Evolutionary conservation across 2,113 vertebrate species (phyloP).

Genomic region (Anas platyrhynchos): DNA sequence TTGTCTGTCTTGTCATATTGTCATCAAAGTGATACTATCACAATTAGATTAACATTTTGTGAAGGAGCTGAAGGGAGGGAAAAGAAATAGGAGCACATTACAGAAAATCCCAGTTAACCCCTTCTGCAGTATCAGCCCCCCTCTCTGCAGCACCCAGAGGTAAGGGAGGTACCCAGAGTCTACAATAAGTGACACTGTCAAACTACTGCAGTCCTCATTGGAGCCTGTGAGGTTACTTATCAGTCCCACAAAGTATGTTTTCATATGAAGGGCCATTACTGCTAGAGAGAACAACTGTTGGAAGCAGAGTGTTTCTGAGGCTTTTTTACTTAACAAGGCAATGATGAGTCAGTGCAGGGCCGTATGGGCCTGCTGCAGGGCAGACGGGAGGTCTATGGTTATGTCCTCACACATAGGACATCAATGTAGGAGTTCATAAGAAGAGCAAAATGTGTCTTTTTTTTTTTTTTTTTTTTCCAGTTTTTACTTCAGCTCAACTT

Average conservation of each 20-base stretch:
- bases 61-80: slow-evolving; percentile 84
- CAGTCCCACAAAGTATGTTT: slow-evolving; percentile 39
- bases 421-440: not conserved
- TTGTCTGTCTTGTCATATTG: slow-evolving; percentile 93
- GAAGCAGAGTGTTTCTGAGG: not conserved
- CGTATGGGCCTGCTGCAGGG: not conserved
- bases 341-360: not conserved
- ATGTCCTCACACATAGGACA: no score
- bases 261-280: slow-evolving; percentile 28
- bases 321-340: slow-evolving; percentile 3
- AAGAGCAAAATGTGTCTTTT: rapidly evolving
- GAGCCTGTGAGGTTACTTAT: slow-evolving; percentile 47
- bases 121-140: slow-evolving; percentile 56
- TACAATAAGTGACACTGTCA: slow-evolving; percentile 24
- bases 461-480: no score
- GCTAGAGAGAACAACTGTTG: slow-evolving; percentile 18
- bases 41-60: slow-evolving; percentile 93
- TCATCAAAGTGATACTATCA: slow-evolving; percentile 92
- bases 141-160: slow-evolving; percentile 25
- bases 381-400: not conserved
- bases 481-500: not conserved
- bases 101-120: slow-evolving; percentile 80
- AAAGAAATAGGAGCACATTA: slow-evolving; percentile 79
- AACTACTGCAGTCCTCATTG: slow-evolving; percentile 31
- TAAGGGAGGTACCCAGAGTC: slow-evolving; percentile 46